These are phyloP conservation scores for Micropoecilia bifurca DNA, from an alignment of 2,797 vertebrate species.

Conservation along the genomic window DNA sequence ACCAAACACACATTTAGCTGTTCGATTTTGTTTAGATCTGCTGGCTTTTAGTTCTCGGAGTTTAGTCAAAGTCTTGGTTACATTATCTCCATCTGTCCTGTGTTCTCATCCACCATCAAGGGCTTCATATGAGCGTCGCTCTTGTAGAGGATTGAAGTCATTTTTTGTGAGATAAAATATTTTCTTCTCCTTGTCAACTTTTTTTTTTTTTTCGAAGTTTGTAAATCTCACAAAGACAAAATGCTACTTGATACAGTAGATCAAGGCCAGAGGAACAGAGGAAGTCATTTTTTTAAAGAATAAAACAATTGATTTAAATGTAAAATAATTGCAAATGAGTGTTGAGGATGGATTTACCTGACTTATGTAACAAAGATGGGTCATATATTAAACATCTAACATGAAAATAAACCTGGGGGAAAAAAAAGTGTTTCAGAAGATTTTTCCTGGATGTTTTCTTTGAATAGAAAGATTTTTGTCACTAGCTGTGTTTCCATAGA, in stretches of 20 bases:
- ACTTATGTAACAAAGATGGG: no score
- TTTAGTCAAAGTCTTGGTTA: background rate
- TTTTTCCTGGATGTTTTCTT: no score
- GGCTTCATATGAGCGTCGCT: background rate
- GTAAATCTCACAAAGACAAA: background rate
- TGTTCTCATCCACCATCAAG: background rate
- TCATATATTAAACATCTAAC: no score
- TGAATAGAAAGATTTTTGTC: no score
- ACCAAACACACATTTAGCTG: background rate
- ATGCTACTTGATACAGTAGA: background rate
- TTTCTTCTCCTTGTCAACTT: background rate
- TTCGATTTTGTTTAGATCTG: background rate
- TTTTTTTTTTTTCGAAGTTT: background rate
- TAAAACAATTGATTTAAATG: no score
- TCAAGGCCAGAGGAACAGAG: background rate
- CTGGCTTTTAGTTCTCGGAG: background rate
- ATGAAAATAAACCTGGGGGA: no score
- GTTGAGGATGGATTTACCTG: no score
- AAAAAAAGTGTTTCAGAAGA: no score
- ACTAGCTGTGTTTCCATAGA: no score
- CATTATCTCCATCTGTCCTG: background rate
- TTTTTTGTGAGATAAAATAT: background rate
- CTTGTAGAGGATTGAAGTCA: background rate
- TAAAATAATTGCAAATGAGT: no score
- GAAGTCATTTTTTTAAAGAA: background rate